Conservation (phyloP, 1,140 invertebrate species). For the Conus ventricosus region DNA sequence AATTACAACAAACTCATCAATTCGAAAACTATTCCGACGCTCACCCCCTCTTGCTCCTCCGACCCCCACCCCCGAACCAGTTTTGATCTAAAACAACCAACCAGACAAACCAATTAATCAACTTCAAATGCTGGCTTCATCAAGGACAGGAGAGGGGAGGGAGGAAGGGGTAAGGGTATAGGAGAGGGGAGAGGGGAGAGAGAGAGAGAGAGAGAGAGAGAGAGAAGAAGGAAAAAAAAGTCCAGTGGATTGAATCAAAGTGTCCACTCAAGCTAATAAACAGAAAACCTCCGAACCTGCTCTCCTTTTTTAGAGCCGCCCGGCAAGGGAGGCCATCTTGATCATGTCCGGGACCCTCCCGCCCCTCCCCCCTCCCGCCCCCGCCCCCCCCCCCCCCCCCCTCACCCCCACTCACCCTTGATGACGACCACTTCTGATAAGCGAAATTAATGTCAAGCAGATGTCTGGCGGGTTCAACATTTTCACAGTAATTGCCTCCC, state of each 20-base stretch:
- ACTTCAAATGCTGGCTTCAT: constrained; percentile 16
- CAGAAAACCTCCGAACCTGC: constrained; percentile 8
- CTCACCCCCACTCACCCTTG: background rate
- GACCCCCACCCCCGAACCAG: background rate
- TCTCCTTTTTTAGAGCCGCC: constrained; percentile 10
- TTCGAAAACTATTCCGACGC: background rate
- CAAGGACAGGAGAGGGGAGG: background rate
- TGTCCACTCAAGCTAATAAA: constrained; percentile 23
- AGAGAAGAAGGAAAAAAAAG: background rate
- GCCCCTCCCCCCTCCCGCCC: background rate
- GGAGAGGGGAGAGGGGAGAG: background rate
- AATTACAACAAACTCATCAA: constrained; percentile 14
- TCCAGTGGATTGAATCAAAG: constrained; percentile 1
- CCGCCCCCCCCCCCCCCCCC: background rate
- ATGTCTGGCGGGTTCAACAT: constrained; percentile 34
- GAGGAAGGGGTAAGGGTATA: background rate
- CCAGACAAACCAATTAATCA: constrained; percentile 26
- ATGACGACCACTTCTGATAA: constrained; percentile 33
- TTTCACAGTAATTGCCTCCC: constrained; percentile 20
- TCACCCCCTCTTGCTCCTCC: background rate
- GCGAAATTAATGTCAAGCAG: constrained; percentile 46
- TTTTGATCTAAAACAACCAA: background rate
- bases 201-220: no score
- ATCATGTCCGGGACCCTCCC: constrained; percentile 25
- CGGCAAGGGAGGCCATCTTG: constrained; percentile 28